These are phyloP conservation scores for Candidula unifasciata DNA, from an alignment of 2,888 invertebrate species.

Conservation along the genomic window DNA sequence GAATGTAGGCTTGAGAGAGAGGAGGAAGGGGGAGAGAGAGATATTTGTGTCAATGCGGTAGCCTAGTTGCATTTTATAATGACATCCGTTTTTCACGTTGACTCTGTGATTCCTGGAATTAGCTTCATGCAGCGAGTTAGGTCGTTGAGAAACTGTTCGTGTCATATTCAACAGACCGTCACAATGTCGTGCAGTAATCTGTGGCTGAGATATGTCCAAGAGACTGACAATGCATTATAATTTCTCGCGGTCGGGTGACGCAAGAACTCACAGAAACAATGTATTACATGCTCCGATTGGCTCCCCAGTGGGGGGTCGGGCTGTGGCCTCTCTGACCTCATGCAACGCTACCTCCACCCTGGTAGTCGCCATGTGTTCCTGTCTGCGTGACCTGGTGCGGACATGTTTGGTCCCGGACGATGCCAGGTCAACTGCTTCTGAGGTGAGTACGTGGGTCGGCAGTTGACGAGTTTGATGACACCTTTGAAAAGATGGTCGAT, in stretches of 20 bases:
- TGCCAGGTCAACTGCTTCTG: conserved; percentile 5
- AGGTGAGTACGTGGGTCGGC: conserved; percentile 8
- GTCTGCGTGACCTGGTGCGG: conserved; percentile 38
- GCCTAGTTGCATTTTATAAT: no score
- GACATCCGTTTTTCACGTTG: no score
- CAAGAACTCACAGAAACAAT: conserved; percentile 4
- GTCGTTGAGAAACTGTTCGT: not conserved
- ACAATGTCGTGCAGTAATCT: not conserved
- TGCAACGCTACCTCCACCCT: not conserved
- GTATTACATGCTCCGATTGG: conserved; percentile 23
- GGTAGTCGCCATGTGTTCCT: conserved; percentile 35
- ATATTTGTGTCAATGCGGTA: no score
- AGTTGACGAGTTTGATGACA: no score
- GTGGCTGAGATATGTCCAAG: not conserved
- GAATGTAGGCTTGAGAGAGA: no score
- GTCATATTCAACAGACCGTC: no score
- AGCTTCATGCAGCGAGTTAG: no score
- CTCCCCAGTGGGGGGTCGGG: conserved; percentile 45
- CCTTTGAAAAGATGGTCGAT: no score
- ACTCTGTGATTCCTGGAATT: no score
- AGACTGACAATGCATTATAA: conserved; percentile 33
- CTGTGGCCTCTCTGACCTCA: conserved; percentile 32
- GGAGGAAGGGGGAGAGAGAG: no score
- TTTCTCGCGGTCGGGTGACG: not conserved
- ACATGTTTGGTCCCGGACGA: conserved; percentile 41